phyloP scores from a whole-genome alignment of 2,888 invertebrate species.

The Microctonus brassicae region DNA sequence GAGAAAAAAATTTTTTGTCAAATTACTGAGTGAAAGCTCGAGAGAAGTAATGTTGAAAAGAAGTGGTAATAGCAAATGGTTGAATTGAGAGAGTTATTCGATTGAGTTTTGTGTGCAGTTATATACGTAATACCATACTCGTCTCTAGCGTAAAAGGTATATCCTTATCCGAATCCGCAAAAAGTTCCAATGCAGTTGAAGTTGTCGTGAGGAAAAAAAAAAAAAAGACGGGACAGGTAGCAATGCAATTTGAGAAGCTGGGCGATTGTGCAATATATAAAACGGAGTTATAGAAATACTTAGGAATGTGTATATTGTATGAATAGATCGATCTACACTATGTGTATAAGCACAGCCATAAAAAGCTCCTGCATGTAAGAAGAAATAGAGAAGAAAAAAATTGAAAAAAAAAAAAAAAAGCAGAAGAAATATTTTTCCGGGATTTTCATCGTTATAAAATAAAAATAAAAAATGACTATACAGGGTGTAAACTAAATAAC shows the following conservation, averaged over 20 bases:
- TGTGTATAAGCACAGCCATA: neutral
- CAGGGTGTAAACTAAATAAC: slow-evolving; percentile 10
- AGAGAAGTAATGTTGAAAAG: neutral
- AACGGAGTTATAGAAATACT: neutral
- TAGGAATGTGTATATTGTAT: neutral
- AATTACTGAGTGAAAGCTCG: neutral
- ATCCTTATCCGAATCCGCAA: neutral
- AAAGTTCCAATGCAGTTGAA: slow-evolving; percentile 23
- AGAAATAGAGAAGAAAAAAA: neutral
- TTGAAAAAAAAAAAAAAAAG: neutral
- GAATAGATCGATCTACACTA: neutral
- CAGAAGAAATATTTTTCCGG: slow-evolving; percentile 18
- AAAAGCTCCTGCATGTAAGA: neutral
- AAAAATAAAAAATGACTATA: neutral
- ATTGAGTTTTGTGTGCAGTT: slow-evolving; percentile 14
- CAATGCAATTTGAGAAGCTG: neutral
- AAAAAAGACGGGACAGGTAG: neutral
- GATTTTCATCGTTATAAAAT: neutral
- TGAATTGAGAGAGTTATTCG: slow-evolving; percentile 12
- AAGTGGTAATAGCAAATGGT: neutral
- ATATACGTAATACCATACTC: slow-evolving; percentile 1
- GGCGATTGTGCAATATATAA: neutral
- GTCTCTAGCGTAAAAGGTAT: neutral
- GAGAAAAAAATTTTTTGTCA: neutral
- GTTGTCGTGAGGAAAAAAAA: neutral